Evolutionary conservation across 1,140 invertebrate genomes (phyloP).

Genomic region (Scaptodrosophila lebanonensis): DNA sequence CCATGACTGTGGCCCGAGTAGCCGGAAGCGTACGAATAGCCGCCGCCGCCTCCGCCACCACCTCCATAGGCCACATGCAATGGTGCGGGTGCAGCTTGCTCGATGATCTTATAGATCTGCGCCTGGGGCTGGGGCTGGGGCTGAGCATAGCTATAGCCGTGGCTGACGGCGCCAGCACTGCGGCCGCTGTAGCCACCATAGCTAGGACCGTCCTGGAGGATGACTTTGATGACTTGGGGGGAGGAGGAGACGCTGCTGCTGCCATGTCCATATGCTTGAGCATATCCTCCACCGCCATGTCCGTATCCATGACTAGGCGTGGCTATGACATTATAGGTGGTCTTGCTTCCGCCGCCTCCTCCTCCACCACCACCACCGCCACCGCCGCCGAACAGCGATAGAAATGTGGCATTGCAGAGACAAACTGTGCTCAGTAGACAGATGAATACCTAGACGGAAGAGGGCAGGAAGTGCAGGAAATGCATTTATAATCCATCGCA

Average conservation of each 20-base stretch:
- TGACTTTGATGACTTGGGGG: constrained; percentile 60
- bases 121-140: constrained; percentile 25
- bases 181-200: constrained; percentile 22
- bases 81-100: constrained; percentile 33
- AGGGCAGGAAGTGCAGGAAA: constrained; percentile 17
- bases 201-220: constrained; percentile 49
- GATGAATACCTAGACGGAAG: constrained; percentile 48
- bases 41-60: constrained; percentile 13
- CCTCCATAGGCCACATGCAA: constrained; percentile 39
- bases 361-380: constrained; percentile 32
- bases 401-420: constrained; percentile 59
- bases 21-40: constrained; percentile 35
- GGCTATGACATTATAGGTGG: constrained; percentile 58
- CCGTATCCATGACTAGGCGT: constrained; percentile 31
- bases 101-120: constrained; percentile 62
- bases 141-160: constrained; percentile 32
- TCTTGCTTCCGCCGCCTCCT: constrained; percentile 32
- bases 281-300: constrained; percentile 14
- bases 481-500: constrained; percentile 19
- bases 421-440: constrained; percentile 59
- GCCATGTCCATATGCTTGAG: constrained; percentile 8
- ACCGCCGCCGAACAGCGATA: constrained; percentile 62
- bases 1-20: constrained; percentile 40
- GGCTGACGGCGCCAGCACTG: constrained; percentile 10
- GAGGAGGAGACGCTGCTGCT: constrained; percentile 25